Evolutionary conservation across 2,113 vertebrate species (phyloP).

Genomic region (Myrmecophaga tridactyla): DNA sequence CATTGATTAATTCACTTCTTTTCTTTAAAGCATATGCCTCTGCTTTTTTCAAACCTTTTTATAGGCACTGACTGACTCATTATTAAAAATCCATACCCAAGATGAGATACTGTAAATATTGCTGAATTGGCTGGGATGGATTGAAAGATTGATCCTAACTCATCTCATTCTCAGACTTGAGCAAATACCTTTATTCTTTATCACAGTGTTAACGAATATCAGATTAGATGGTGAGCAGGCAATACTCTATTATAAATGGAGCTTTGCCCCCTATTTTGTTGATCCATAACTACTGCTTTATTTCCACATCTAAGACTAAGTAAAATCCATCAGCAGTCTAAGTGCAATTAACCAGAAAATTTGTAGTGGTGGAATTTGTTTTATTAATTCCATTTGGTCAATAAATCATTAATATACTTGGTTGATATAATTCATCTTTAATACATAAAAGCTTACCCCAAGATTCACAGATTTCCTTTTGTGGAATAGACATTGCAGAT

Average conservation of each 20-base stretch:
- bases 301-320: background rate
- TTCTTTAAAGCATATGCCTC: background rate
- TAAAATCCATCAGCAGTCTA: background rate
- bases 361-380: background rate
- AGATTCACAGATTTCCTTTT: background rate
- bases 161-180: background rate
- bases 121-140: background rate
- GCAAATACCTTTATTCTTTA: background rate
- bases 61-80: background rate
- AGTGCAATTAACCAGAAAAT: background rate
- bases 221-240: background rate
- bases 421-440: background rate
- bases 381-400: constrained; percentile 15
- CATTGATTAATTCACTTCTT: background rate
- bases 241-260: background rate
- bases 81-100: background rate
- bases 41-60: background rate
- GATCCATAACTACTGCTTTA: background rate
- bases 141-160: background rate
- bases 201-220: background rate
- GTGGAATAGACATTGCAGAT: background rate
- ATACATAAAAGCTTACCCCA: background rate
- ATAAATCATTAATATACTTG: background rate
- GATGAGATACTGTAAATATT: background rate
- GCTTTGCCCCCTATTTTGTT: background rate